These are phyloP conservation scores for Apis dorsata DNA, from an alignment of 1,140 invertebrate species.

Conservation along the genomic window DNA sequence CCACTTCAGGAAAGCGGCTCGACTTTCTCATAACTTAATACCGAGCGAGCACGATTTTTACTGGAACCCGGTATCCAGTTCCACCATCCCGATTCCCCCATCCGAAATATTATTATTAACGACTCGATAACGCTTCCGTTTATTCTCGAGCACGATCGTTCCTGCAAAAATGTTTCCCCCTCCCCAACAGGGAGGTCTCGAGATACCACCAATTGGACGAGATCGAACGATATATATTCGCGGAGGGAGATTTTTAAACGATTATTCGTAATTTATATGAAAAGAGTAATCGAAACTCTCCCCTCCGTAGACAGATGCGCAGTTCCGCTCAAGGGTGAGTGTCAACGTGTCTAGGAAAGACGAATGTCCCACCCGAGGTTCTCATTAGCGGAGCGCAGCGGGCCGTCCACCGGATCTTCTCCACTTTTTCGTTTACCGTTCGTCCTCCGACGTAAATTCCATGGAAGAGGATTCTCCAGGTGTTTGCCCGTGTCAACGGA, in stretches of 20 bases:
- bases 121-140: no score
- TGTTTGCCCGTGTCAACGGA: slow-evolving; percentile 54
- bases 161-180: no score
- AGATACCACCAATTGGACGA: no score
- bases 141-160: no score
- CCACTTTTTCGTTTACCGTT: slow-evolving; percentile 33
- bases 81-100: background rate
- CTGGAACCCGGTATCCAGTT: no score
- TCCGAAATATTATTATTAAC: background rate
- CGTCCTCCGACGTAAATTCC: slow-evolving; percentile 55
- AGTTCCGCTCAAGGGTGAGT: slow-evolving; percentile 49
- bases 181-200: no score
- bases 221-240: no score
- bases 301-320: slow-evolving; percentile 46
- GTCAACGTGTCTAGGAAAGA: slow-evolving; percentile 65
- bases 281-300: no score
- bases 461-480: slow-evolving; percentile 59
- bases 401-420: slow-evolving; percentile 48
- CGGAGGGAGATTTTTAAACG: no score
- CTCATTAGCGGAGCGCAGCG: slow-evolving; percentile 71
- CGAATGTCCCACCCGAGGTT: slow-evolving; percentile 62
- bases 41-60: slow-evolving; percentile 15
- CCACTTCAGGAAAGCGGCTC: slow-evolving; percentile 59
- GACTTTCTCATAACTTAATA: slow-evolving; percentile 53
- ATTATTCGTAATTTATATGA: no score